Conservation (phyloP, 1,140 invertebrate species). For the Tetragonula clypearis region DNA sequence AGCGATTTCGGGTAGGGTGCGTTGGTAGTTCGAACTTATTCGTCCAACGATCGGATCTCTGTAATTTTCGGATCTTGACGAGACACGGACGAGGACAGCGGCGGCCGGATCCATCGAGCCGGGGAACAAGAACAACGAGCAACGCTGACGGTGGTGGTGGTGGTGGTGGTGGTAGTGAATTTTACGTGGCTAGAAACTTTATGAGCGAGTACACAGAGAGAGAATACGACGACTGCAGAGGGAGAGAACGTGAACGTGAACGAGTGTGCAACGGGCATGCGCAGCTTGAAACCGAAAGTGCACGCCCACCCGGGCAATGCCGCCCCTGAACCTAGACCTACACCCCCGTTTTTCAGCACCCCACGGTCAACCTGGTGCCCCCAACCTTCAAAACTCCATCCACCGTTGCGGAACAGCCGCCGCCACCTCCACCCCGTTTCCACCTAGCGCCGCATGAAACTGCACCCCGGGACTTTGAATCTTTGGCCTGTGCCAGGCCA, state of each 20-base stretch:
- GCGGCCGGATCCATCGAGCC: conserved; percentile 9
- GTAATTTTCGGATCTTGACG: conserved; percentile 71
- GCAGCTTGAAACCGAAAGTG: conserved; percentile 79
- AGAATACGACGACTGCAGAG: conserved; percentile 28
- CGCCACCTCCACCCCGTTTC: conserved; percentile 32
- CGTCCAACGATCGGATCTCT: conserved; percentile 44
- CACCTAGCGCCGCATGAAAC: conserved; percentile 7
- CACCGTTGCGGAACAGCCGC: conserved; percentile 10
- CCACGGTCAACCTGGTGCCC: conserved; percentile 78
- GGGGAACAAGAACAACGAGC: conserved; percentile 2
- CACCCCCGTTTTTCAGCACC: conserved; percentile 71
- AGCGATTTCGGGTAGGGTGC: neutral
- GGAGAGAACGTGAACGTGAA: conserved; percentile 28
- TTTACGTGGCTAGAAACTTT: conserved; percentile 58
- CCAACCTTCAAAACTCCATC: conserved; percentile 75
- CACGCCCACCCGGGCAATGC: conserved; percentile 75
- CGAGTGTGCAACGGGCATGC: conserved; percentile 66
- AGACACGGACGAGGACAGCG: conserved; percentile 39
- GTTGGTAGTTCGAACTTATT: neutral
- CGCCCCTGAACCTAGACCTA: conserved; percentile 79
- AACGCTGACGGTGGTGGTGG: conserved; percentile 27
- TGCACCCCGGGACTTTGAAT: conserved; percentile 32
- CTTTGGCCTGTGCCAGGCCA: neutral
- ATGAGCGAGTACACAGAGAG: conserved; percentile 45
- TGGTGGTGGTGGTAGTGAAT: conserved; percentile 28